Conservation (phyloP, 2,888 invertebrate genomes). For the Zygogramma bicolorata region DNA sequence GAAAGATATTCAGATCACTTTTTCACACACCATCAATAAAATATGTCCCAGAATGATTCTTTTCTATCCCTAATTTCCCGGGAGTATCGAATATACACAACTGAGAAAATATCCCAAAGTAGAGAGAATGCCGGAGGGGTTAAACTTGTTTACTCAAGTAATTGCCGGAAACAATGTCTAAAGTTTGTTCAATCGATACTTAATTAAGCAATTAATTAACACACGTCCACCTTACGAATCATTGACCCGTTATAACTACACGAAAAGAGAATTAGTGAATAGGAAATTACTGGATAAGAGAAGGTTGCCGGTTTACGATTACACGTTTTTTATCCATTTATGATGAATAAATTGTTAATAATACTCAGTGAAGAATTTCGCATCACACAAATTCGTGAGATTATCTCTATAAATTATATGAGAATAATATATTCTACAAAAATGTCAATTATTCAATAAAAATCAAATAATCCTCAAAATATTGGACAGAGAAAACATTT, state of each 20-base stretch:
- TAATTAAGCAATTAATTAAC: slow-evolving; percentile 62
- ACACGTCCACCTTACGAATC: slow-evolving; percentile 52
- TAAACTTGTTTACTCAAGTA: slow-evolving; percentile 61
- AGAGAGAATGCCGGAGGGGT: slow-evolving; percentile 44
- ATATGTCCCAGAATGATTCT: neutral
- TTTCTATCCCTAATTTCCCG: neutral
- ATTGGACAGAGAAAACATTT: no score
- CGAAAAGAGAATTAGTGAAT: slow-evolving; percentile 24
- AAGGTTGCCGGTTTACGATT: neutral
- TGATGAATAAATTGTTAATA: neutral
- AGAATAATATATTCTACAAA: no score
- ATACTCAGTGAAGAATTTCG: neutral
- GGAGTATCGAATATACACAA: neutral
- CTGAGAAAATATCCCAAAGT: slow-evolving; percentile 6
- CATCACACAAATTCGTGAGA: no score
- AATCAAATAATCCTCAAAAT: no score
- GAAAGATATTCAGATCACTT: no score
- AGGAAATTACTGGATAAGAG: neutral
- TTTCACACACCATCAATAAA: no score
- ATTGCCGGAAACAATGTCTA: slow-evolving; percentile 63
- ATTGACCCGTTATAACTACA: slow-evolving; percentile 37
- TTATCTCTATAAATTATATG: no score
- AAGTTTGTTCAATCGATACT: slow-evolving; percentile 63
- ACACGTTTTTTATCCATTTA: neutral
- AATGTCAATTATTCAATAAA: no score